Conservation (phyloP, 2,888 invertebrate species). For the Scaeva pyrastri region DNA sequence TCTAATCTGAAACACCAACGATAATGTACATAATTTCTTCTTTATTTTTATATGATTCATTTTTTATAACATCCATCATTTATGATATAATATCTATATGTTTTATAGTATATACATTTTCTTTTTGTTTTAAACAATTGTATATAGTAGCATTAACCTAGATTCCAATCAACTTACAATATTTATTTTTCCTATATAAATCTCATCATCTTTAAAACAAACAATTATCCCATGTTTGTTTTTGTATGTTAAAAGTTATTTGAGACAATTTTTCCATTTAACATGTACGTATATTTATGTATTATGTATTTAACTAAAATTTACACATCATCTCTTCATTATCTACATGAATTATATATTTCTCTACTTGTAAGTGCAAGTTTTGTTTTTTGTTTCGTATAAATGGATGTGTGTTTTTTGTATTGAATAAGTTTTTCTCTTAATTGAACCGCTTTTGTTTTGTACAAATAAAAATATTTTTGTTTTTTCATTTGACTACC, state of each 20-base stretch:
- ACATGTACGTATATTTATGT: conserved; percentile 78
- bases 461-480: conserved; percentile 50
- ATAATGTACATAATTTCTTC: conserved; percentile 74
- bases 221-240: conserved; percentile 51
- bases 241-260: conserved; percentile 76
- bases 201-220: conserved; percentile 48
- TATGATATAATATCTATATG: conserved; percentile 67
- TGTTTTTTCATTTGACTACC: conserved; percentile 11
- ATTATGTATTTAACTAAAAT: conserved; percentile 55
- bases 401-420: conserved; percentile 63
- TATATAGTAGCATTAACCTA: conserved; percentile 20
- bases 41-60: conserved; percentile 66
- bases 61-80: conserved; percentile 57
- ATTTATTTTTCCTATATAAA: conserved; percentile 18
- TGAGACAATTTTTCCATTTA: conserved; percentile 79
- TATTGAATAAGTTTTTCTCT: conserved; percentile 68
- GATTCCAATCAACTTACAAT: conserved; percentile 17
- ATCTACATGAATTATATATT: conserved; percentile 57
- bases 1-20: not conserved
- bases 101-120: conserved; percentile 57
- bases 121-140: conserved; percentile 59
- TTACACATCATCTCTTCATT: conserved; percentile 47
- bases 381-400: conserved; percentile 64
- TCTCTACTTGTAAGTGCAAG: conserved; percentile 67
- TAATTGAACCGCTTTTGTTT: conserved; percentile 73